phyloP scores from a whole-genome alignment of 2,888 invertebrate species.

The Sinopyrophorus schimmeli region DNA sequence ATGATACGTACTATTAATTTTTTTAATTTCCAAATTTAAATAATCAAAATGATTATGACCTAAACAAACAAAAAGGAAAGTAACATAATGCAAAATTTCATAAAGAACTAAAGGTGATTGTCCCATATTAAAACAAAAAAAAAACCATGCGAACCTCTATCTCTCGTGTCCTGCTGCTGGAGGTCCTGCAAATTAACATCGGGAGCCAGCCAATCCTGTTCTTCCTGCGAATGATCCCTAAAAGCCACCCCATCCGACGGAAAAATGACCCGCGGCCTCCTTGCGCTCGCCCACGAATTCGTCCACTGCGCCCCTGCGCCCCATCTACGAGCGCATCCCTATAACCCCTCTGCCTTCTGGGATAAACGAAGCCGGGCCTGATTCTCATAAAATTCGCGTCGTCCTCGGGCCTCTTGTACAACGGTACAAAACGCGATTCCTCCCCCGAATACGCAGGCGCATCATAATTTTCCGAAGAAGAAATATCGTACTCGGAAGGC shows the following conservation, averaged over 20 bases:
- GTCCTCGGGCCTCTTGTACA: slow-evolving; percentile 7
- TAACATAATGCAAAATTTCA: too few species aligned
- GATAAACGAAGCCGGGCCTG: slow-evolving; percentile 7
- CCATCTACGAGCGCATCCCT: slow-evolving; percentile 18
- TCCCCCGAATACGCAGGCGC: slow-evolving; percentile 10
- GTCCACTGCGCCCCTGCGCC: slow-evolving; percentile 35
- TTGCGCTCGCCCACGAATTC: slow-evolving; percentile 36
- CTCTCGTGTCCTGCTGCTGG: slow-evolving; percentile 58
- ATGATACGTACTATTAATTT: too few species aligned
- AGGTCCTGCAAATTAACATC: slow-evolving; percentile 63
- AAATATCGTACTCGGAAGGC: slow-evolving; percentile 42
- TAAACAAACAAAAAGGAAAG: too few species aligned
- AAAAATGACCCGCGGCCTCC: slow-evolving; percentile 54
- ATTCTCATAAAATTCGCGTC: slow-evolving; percentile 5
- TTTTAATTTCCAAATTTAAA: too few species aligned
- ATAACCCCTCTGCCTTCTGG: slow-evolving; percentile 31
- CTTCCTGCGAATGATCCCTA: slow-evolving; percentile 48
- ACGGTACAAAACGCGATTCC: slow-evolving; percentile 2
- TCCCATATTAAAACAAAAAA: too few species aligned
- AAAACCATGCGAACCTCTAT: slow-evolving; percentile 63
- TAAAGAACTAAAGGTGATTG: too few species aligned
- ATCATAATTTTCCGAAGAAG: slow-evolving; percentile 37
- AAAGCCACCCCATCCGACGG: slow-evolving; percentile 54
- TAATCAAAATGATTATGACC: too few species aligned
- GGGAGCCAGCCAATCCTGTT: slow-evolving; percentile 40